Evolutionary conservation across 1,140 invertebrate genomes (phyloP).

Genomic region (Elymnias hypermnestra): DNA sequence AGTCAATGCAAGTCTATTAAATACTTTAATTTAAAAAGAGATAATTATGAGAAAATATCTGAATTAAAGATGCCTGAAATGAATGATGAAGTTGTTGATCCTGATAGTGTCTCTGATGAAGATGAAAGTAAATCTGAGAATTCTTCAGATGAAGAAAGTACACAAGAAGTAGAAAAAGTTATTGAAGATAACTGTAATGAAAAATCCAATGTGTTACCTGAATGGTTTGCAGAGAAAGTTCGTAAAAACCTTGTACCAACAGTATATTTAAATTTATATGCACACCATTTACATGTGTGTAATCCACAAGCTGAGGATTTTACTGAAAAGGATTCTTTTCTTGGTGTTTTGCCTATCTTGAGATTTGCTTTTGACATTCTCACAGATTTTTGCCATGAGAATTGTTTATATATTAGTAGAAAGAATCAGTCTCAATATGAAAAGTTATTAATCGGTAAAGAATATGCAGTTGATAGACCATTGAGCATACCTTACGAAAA

Average conservation of each 20-base stretch:
- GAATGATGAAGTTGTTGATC: constrained; percentile 12
- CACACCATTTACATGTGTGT: constrained; percentile 80
- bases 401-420: constrained; percentile 60
- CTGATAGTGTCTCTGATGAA: constrained; percentile 3
- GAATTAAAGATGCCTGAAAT: constrained; percentile 19
- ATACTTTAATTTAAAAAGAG: constrained; percentile 68
- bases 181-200: constrained; percentile 23
- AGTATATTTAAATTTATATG: constrained; percentile 82
- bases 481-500: constrained; percentile 41
- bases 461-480: constrained; percentile 50
- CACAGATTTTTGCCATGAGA: constrained; percentile 41
- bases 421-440: constrained; percentile 39
- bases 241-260: constrained; percentile 77
- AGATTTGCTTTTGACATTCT: constrained; percentile 82
- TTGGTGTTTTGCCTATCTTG: constrained; percentile 80
- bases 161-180: constrained; percentile 21
- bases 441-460: constrained; percentile 40
- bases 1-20: constrained; percentile 76
- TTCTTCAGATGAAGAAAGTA: constrained; percentile 23
- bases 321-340: constrained; percentile 76
- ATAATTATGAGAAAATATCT: constrained; percentile 19
- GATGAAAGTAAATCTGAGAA: constrained; percentile 18
- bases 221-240: constrained; percentile 81
- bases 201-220: constrained; percentile 64
- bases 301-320: constrained; percentile 86